Conservation (phyloP, 2,888 invertebrate species). For the Schizaphis graminum region DNA sequence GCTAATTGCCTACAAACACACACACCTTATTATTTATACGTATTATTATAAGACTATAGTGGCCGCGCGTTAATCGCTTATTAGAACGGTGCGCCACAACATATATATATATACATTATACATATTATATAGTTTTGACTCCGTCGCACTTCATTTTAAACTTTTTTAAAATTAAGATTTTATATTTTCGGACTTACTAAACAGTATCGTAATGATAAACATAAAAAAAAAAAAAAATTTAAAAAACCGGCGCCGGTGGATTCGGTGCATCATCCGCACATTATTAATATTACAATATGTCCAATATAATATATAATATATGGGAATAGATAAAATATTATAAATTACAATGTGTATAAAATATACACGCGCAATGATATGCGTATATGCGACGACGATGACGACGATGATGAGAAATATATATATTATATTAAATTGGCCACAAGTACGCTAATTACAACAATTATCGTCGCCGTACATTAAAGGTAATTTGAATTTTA, state of each 20-base stretch:
- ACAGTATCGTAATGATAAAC: not conserved
- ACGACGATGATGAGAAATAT: not conserved
- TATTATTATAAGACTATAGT: not conserved
- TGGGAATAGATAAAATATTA: not conserved
- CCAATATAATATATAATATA: not conserved
- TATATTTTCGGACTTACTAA: not conserved
- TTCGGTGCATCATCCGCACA: not conserved
- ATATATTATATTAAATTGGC: not conserved
- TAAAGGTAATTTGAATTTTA: not conserved
- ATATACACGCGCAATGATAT: not conserved
- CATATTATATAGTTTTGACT: not conserved
- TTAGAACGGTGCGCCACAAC: not conserved
- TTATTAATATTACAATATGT: not conserved
- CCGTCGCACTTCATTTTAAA: not conserved
- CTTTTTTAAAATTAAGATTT: not conserved
- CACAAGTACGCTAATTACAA: not conserved
- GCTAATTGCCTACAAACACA: not conserved
- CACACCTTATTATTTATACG: not conserved
- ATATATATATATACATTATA: not conserved
- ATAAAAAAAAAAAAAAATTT: not conserved
- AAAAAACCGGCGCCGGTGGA: not conserved
- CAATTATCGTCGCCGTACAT: not conserved
- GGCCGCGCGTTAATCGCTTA: not conserved
- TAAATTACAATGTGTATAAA: not conserved
- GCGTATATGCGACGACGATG: not conserved